Conservation (phyloP, 2,888 invertebrate genomes). For the Xestobium rufovillosum region DNA sequence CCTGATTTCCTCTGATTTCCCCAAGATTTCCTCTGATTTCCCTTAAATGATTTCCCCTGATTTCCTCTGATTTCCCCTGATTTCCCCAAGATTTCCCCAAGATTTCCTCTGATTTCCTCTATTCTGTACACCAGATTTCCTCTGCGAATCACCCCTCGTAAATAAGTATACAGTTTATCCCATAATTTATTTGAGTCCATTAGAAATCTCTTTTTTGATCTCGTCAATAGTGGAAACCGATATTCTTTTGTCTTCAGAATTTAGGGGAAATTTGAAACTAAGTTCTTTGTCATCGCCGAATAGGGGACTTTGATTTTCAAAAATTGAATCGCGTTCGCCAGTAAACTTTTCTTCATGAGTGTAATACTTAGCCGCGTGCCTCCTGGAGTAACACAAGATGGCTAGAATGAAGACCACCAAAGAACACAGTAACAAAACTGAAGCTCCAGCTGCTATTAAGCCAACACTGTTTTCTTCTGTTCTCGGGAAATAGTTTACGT, state of each 20-base stretch:
- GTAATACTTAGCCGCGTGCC: constrained; percentile 71
- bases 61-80: no score
- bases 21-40: no score
- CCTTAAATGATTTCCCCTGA: no score
- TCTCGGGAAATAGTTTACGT: constrained; percentile 41
- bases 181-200: no score
- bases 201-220: constrained; percentile 39
- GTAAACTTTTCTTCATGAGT: constrained; percentile 65
- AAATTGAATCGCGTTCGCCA: constrained; percentile 42
- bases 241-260: constrained; percentile 37
- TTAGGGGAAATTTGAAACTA: constrained; percentile 52
- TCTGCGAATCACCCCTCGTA: no score
- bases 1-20: no score
- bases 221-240: constrained; percentile 42
- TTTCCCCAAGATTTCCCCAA: no score
- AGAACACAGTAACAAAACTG: constrained; percentile 49
- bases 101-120: no score
- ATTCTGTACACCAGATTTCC: no score
- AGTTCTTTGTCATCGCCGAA: constrained; percentile 46
- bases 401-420: constrained; percentile 42
- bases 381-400: constrained; percentile 58
- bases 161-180: no score
- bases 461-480: constrained; percentile 51
- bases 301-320: constrained; percentile 42
- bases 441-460: constrained; percentile 49